Conservation (phyloP, 2,888 invertebrate genomes). For the Cryptus armator region DNA sequence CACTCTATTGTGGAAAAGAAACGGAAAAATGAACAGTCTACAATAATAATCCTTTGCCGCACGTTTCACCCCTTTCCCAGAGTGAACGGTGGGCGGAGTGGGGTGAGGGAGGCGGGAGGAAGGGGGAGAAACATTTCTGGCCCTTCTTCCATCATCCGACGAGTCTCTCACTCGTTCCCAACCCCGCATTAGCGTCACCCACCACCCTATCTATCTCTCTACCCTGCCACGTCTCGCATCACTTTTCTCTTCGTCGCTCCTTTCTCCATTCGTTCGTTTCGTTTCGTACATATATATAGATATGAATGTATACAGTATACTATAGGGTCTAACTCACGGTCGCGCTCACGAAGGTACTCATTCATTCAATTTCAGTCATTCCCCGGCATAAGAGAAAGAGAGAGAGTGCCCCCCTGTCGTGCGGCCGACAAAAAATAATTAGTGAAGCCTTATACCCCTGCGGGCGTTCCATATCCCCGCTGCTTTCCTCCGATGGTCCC, state of each 20-base stretch:
- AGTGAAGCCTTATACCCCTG: constrained; percentile 83
- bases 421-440: constrained; percentile 85
- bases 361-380: constrained; percentile 85
- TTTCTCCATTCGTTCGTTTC: constrained; percentile 54
- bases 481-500: constrained; percentile 60
- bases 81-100: constrained; percentile 14
- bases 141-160: constrained; percentile 56
- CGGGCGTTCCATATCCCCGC: constrained; percentile 69
- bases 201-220: constrained; percentile 43
- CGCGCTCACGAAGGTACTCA: constrained; percentile 77
- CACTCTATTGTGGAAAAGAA: constrained; percentile 19
- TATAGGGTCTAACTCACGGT: constrained; percentile 51
- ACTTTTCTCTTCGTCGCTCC: constrained; percentile 55
- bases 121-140: constrained; percentile 37
- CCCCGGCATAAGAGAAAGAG: constrained; percentile 71
- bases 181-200: constrained; percentile 57
- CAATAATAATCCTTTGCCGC: constrained; percentile 76
- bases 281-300: constrained; percentile 18
- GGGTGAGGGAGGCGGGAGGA: too few relatives aligned
- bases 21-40: constrained; percentile 76
- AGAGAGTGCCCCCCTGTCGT: constrained; percentile 82
- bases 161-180: constrained; percentile 56
- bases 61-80: constrained; percentile 52
- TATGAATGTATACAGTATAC: constrained; percentile 1
- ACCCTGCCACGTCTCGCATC: constrained; percentile 49